Evolutionary conservation across 2,888 invertebrate species (phyloP).

Genomic region (Papilio elwesi): DNA sequence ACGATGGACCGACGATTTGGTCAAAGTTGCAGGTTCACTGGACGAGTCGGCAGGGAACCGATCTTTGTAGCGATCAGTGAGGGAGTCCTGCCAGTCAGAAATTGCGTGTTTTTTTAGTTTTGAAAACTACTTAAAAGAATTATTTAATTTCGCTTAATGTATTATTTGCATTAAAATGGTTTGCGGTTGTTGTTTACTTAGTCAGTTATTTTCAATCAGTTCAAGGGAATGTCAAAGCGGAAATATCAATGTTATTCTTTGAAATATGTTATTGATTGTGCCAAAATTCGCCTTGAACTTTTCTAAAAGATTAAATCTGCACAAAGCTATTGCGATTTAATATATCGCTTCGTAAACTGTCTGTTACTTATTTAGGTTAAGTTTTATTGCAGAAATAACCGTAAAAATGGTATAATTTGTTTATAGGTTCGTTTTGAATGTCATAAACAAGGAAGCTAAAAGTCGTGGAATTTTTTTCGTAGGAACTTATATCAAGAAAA

Average conservation of each 20-base stretch:
- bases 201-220: constrained; percentile 33
- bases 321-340: constrained; percentile 32
- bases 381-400: constrained; percentile 29
- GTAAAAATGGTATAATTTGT: constrained; percentile 21
- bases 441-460: constrained; percentile 32
- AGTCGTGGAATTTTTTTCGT: constrained; percentile 3
- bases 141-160: neutral
- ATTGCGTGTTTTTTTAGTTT: neutral
- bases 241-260: constrained; percentile 34
- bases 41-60: too few relatives aligned
- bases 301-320: constrained; percentile 33
- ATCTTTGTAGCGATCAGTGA: too few relatives aligned
- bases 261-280: constrained; percentile 31
- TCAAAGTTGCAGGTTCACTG: too few relatives aligned
- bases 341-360: constrained; percentile 24
- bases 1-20: too few relatives aligned
- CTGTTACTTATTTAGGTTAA: constrained; percentile 31
- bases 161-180: neutral
- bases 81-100: too few relatives aligned
- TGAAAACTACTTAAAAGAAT: neutral
- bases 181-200: constrained; percentile 10
- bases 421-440: constrained; percentile 17
- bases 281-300: constrained; percentile 38
- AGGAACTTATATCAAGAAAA: neutral
- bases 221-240: constrained; percentile 39